Percentiles rank a stretch among this genome's conserved stretches.
phyloP scores from a whole-genome alignment of 2,797 vertebrate species.

The Pseudochirops cupreus region DNA sequence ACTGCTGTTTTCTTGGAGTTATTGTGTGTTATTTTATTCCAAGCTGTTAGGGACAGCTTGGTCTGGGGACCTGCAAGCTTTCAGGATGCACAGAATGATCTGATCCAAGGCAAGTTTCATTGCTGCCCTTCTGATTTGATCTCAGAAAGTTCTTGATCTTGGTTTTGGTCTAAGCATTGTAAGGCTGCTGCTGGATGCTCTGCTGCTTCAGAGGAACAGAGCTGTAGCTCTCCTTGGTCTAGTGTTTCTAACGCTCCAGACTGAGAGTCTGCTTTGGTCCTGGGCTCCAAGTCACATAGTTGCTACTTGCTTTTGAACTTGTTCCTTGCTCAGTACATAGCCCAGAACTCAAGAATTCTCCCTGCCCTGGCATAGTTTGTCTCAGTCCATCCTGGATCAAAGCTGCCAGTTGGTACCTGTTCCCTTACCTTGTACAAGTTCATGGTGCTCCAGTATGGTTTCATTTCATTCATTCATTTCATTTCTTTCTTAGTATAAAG shows the following conservation, averaged over 20 bases:
- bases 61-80: background rate
- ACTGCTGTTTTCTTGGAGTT: background rate
- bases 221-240: background rate
- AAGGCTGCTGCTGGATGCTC: background rate
- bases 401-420: background rate
- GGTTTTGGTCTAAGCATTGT: background rate
- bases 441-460: background rate
- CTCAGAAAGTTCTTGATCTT: background rate
- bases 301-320: background rate
- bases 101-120: background rate
- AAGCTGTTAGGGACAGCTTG: background rate
- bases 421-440: background rate
- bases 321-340: background rate
- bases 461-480: too few relatives aligned
- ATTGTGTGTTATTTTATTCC: too few relatives aligned
- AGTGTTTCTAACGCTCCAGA: background rate
- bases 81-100: background rate
- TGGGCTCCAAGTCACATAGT: background rate
- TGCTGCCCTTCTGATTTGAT: background rate
- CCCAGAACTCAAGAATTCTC: background rate
- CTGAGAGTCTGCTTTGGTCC: background rate
- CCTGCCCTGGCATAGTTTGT: background rate
- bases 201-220: background rate
- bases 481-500: background rate
- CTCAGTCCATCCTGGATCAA: background rate